Conservation (phyloP, 2,113 vertebrate genomes). For the Copsychus sechellarum region DNA sequence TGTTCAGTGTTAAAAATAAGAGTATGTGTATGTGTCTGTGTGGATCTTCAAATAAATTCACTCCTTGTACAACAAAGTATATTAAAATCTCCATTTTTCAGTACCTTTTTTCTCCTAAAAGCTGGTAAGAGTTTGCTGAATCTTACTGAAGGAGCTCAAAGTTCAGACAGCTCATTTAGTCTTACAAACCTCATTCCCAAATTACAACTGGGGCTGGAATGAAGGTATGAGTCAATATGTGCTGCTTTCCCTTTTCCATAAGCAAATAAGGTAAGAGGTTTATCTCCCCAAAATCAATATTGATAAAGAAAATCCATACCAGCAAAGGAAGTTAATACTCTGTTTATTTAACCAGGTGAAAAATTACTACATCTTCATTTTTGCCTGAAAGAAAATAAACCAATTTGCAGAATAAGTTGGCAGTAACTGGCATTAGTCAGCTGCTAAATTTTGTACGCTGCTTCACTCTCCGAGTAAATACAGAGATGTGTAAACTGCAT, state of each 20-base stretch:
- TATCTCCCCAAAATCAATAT: not conserved
- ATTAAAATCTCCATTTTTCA: not conserved
- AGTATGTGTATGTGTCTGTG: accelerated
- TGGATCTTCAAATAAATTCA: not conserved
- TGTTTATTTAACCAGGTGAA: not conserved
- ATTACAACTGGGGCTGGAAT: not conserved
- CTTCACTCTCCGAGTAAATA: not conserved
- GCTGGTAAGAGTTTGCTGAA: not conserved
- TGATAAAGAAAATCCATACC: not conserved
- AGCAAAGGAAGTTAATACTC: not conserved
- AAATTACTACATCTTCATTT: not conserved
- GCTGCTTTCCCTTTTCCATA: not conserved
- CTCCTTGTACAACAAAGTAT: not conserved
- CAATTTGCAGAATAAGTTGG: not conserved
- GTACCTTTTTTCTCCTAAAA: not conserved
- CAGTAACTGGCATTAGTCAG: not conserved
- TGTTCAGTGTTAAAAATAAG: not conserved
- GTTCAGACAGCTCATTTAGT: not conserved
- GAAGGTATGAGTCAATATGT: not conserved
- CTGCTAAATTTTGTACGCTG: not conserved
- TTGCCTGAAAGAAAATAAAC: not conserved
- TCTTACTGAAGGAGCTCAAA: not conserved
- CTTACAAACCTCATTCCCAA: not conserved
- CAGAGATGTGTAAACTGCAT: not conserved
- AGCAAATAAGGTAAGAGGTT: not conserved